Percentiles rank a stretch among this genome's conserved stretches.
Evolutionary conservation across 2,113 vertebrate genomes (phyloP).

Genomic region (Gopherus evgoodei): DNA sequence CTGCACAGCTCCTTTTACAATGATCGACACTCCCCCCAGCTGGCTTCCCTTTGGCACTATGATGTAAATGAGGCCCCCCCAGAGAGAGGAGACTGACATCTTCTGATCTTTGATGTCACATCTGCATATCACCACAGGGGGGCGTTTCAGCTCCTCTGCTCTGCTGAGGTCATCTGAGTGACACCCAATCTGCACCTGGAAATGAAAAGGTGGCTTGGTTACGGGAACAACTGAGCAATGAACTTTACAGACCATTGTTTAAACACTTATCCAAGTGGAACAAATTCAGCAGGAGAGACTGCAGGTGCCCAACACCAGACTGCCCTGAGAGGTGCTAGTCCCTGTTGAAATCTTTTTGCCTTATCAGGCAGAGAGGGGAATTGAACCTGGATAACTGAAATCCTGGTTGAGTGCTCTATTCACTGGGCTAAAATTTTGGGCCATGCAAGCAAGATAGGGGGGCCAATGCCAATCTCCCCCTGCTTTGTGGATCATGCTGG

Average conservation of each 20-base stretch:
- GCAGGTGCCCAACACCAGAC: background rate
- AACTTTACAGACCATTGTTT: background rate
- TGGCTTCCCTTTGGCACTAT: conserved; percentile 62
- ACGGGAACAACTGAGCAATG: background rate
- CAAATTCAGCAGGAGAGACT: background rate
- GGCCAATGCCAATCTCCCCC: background rate
- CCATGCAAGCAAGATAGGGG: background rate
- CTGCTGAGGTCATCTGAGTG: conserved; percentile 75
- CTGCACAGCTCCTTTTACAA: conserved; percentile 59
- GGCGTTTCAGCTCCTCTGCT: conserved; percentile 59
- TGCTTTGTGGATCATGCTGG: background rate
- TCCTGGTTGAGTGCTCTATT: background rate
- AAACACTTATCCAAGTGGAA: background rate
- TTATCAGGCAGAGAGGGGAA: background rate
- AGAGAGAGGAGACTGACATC: conserved; percentile 70
- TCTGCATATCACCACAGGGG: conserved; percentile 65
- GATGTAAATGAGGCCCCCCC: conserved; percentile 81
- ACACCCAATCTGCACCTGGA: conserved; percentile 80
- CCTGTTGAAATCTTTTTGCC: background rate
- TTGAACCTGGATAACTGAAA: background rate
- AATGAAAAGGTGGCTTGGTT: background rate
- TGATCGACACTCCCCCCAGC: conserved; percentile 67
- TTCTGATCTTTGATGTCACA: conserved; percentile 56
- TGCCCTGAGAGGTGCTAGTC: background rate
- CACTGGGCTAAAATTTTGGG: too few species aligned